Base-by-base conservation (phyloP, 2,113 vertebrate species). In the Rana temporaria region DNA sequence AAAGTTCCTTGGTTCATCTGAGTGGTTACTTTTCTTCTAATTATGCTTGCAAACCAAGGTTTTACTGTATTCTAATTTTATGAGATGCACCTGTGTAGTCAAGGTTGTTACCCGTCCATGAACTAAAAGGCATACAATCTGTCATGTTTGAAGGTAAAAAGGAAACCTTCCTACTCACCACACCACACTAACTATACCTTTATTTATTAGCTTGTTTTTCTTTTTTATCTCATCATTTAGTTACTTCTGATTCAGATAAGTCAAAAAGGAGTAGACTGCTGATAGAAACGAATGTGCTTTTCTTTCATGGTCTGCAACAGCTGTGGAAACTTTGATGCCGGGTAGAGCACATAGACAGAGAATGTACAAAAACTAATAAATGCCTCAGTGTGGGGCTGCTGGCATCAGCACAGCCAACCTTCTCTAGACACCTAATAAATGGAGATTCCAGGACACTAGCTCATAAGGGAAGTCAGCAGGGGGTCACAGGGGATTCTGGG, bases 341-440 rank as follows among this genome's bases (percentile, higher is more conserved):
- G 67, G 53, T 81, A 88, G 90, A 87, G 92, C 91, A 91, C 91
- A 91, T 90, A 93, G 93, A 92, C 92, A 94, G 93, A 93, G 93
- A 93, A 93, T 92, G 91, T 48, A 76, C 91, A 95, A 92, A 93
- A 93, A 85, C 90, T 92, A 92, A 94, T 94, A 91, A 95, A 94
- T 91, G 91, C 90, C 93, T 93, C 93, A 90, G 92, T 91, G 90
- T 92, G 94, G 88, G 91, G 91, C 91, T 90, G 85, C 88, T 93
- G 92, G 92, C 93, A 91, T 90, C 87, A 89, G 89, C 90, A 90
- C 91, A 91, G 91, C 89, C 88, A 87, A 86, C 72, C 92, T 91
- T 91, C 91, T 91, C 86, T 75, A 92, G 90, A 90, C 92, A 93
- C 93, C 93, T 94, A 89, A 87, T 92, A 93, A 93, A 94, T 91